Percentiles rank a stretch among this genome's conserved stretches.
Conservation (phyloP, 2,888 invertebrate species). For the Synanthedon vespiformis region DNA sequence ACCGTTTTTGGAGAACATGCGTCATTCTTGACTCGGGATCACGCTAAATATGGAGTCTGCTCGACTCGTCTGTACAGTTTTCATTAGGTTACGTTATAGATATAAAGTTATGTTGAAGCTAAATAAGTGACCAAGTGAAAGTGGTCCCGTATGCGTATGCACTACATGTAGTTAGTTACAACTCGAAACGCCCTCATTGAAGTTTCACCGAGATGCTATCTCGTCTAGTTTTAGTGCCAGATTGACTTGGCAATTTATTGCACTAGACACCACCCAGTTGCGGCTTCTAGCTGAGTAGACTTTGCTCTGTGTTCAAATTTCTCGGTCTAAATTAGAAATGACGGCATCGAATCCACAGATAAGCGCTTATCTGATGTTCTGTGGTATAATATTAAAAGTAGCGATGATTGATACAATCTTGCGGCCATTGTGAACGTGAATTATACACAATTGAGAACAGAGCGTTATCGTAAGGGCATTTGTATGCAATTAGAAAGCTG, state of each 20-base stretch:
- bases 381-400: neutral
- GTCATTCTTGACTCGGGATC: neutral
- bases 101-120: constrained; percentile 14
- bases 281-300: constrained; percentile 24
- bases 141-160: constrained; percentile 36
- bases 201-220: constrained; percentile 51
- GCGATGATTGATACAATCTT: neutral
- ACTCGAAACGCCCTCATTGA: constrained; percentile 32
- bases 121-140: constrained; percentile 39
- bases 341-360: neutral
- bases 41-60: neutral
- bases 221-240: constrained; percentile 39
- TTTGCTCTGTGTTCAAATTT: constrained; percentile 30
- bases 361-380: neutral
- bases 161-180: constrained; percentile 4
- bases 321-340: constrained; percentile 21
- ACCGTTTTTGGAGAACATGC: neutral
- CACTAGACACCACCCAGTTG: constrained; percentile 10
- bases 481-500: constrained; percentile 45
- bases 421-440: neutral
- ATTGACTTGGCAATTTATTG: constrained; percentile 43
- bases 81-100: constrained; percentile 3
- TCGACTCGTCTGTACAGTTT: neutral
- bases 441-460: neutral
- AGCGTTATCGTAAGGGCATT: constrained; percentile 19